Evolutionary conservation across 2,113 vertebrate species (phyloP).

Genomic region (Siphamia tubifer): DNA sequence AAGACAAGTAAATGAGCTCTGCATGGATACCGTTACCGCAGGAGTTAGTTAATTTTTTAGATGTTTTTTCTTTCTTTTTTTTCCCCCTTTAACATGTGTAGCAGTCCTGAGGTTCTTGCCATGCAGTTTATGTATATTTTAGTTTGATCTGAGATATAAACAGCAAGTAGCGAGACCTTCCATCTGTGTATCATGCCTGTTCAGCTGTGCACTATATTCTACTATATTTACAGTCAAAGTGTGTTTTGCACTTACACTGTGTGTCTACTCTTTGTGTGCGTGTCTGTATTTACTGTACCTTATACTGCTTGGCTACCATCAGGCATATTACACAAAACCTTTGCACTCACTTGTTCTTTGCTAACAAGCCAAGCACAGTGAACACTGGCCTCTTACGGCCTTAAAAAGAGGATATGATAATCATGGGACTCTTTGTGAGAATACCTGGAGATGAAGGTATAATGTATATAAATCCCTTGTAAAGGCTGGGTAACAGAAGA

Average conservation of each 20-base stretch:
- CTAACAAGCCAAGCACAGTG: conserved; percentile 46
- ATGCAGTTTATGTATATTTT: conserved; percentile 51
- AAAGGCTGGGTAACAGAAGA: neutral
- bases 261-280: conserved; percentile 11
- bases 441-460: neutral
- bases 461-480: neutral
- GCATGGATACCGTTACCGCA: neutral
- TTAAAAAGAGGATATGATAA: neutral
- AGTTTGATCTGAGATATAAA: conserved; percentile 38
- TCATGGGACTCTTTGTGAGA: conserved; percentile 1
- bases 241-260: neutral
- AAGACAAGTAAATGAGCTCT: conserved; percentile 2
- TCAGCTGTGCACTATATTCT: conserved; percentile 8
- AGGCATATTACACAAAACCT: conserved; percentile 48
- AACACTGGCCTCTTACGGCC: conserved; percentile 45
- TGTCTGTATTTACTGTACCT: conserved; percentile 47
- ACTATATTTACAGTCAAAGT: neutral
- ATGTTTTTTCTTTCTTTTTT: neutral
- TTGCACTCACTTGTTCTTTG: conserved; percentile 17
- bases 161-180: conserved; percentile 27
- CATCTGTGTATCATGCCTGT: conserved; percentile 41
- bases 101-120: neutral
- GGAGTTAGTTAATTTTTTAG: conserved; percentile 14
- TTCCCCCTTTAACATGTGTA: neutral
- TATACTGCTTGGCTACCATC: conserved; percentile 46